A percentile compares a stretch with the other conserved stretches of the same genome.
Conservation (phyloP, 1,140 invertebrate species). For the Euwallacea similis region DNA sequence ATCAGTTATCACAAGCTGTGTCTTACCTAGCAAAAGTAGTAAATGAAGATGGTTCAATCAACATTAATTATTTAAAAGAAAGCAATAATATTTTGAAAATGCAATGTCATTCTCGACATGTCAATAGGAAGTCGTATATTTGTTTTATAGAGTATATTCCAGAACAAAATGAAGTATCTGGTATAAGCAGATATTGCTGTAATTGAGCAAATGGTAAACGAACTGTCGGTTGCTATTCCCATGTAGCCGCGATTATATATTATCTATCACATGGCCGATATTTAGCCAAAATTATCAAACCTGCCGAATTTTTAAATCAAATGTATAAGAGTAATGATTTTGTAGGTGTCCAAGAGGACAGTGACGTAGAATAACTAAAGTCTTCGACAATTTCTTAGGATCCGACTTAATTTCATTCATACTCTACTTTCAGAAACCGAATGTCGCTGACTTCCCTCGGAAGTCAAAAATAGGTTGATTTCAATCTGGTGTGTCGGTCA, state of each 20-base stretch:
- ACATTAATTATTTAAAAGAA: slow-evolving; percentile 3
- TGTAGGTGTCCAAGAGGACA: background rate
- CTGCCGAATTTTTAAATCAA: background rate
- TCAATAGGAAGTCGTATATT: background rate
- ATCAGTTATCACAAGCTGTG: background rate
- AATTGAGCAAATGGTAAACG: too few relatives aligned
- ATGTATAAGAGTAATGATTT: background rate
- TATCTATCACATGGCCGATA: background rate
- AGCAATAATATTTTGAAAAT: background rate
- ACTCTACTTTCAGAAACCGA: too few relatives aligned
- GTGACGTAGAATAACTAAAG: too few relatives aligned
- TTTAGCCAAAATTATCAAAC: background rate
- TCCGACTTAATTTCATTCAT: too few relatives aligned
- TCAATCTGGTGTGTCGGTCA: too few relatives aligned
- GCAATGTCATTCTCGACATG: background rate
- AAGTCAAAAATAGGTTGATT: too few relatives aligned
- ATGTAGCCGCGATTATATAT: background rate
- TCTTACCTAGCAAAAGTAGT: background rate
- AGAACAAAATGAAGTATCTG: background rate
- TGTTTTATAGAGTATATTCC: slow-evolving; percentile 1
- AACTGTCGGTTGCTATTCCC: too few relatives aligned
- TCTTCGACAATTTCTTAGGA: too few relatives aligned
- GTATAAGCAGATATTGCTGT: background rate
- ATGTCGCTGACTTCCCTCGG: too few relatives aligned
- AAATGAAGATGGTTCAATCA: background rate